Conservation (phyloP, 2,113 vertebrate genomes). For the Thermophis baileyi region DNA sequence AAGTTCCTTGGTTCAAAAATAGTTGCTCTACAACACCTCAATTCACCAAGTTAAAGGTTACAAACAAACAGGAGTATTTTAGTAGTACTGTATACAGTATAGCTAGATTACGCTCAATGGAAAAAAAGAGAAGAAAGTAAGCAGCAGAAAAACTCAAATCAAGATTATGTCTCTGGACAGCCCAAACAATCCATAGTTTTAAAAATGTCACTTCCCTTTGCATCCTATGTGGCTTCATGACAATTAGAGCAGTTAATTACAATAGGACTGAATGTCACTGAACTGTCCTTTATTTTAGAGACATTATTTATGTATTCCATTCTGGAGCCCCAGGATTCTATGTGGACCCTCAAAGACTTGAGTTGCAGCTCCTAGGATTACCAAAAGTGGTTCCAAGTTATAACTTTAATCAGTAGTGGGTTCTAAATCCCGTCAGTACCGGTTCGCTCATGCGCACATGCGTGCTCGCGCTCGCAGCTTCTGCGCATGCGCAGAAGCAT, state of each 20-base stretch:
- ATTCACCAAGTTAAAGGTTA: too few relatives aligned
- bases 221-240: not conserved
- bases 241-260: not conserved
- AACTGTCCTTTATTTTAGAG: not conserved
- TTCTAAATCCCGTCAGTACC: too few relatives aligned
- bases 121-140: not conserved
- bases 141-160: not conserved
- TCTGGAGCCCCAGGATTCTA: not conserved
- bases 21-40: too few relatives aligned
- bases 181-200: not conserved
- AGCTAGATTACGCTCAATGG: not conserved
- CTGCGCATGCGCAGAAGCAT: too few relatives aligned
- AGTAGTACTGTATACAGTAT: too few relatives aligned
- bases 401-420: too few relatives aligned
- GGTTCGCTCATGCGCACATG: too few relatives aligned
- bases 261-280: not conserved
- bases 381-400: not conserved
- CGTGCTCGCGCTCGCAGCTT: too few relatives aligned
- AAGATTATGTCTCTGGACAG: not conserved
- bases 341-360: not conserved
- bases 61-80: too few relatives aligned
- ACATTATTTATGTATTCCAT: not conserved
- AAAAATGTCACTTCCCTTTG: not conserved
- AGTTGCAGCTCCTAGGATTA: not conserved
- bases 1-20: too few relatives aligned